Conservation (phyloP, 2,113 vertebrate genomes). For the Equus przewalskii region DNA sequence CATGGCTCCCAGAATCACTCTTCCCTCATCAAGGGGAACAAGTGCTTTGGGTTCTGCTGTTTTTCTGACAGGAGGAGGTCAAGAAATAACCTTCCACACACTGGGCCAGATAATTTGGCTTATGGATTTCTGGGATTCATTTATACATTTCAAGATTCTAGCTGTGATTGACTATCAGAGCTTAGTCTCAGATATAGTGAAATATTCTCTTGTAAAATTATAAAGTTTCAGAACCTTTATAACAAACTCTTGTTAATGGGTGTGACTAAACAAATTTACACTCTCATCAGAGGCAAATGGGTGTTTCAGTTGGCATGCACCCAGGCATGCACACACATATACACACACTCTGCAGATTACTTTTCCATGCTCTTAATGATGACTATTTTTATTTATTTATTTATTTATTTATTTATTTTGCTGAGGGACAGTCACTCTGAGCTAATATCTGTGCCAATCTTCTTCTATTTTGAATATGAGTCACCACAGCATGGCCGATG, state of each 20-base stretch:
- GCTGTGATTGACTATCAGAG: background rate
- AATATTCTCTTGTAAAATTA: background rate
- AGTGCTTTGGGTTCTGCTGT: too few species aligned
- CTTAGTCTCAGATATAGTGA: background rate
- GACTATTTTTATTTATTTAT: too few species aligned
- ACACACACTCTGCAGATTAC: background rate
- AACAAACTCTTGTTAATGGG: background rate
- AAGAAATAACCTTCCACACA: background rate
- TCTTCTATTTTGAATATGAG: too few species aligned
- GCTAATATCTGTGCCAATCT: too few species aligned
- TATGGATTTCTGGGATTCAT: background rate
- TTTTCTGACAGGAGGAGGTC: background rate
- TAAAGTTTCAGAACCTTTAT: background rate
- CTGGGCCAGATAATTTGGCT: background rate
- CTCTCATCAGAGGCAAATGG: background rate
- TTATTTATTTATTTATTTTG: too few species aligned
- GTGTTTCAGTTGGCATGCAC: background rate
- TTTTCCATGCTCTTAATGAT: background rate
- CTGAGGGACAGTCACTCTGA: too few species aligned
- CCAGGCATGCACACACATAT: too few species aligned
- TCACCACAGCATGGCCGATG: too few species aligned
- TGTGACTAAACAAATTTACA: background rate
- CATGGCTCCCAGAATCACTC: background rate
- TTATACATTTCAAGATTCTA: background rate
- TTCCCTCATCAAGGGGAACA: background rate